Percentiles rank a stretch among this genome's conserved stretches.
phyloP scores from a whole-genome alignment of 2,113 vertebrate genomes.

The Damaliscus lunatus region DNA sequence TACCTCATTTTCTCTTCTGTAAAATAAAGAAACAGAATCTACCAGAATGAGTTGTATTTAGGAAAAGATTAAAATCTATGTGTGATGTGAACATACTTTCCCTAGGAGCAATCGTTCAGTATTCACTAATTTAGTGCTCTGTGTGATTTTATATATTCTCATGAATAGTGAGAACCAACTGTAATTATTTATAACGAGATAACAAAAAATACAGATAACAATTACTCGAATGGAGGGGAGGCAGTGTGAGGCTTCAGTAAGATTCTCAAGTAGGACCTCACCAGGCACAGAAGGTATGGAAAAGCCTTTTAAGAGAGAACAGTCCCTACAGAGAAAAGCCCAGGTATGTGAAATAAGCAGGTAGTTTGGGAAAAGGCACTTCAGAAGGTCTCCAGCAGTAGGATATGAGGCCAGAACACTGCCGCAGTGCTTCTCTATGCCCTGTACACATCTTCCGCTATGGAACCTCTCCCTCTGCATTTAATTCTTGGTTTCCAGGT shows the following conservation, averaged over 20 bases:
- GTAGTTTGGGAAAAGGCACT: not conserved
- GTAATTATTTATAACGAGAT: not conserved
- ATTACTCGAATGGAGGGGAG: not conserved
- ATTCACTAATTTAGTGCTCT: not conserved
- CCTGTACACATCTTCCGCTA: not conserved
- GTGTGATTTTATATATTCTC: not conserved
- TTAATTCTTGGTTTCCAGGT: not conserved
- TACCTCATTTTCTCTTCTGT: not conserved
- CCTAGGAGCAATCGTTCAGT: not conserved
- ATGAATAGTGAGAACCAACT: not conserved
- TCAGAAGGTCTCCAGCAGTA: not conserved
- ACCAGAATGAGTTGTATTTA: not conserved
- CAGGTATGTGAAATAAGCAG: not conserved
- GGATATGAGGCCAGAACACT: not conserved
- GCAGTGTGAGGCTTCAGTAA: not conserved
- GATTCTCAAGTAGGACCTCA: not conserved
- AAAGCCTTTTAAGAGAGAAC: not conserved
- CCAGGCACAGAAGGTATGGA: not conserved
- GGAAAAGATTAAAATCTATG: not conserved
- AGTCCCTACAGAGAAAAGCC: not conserved
- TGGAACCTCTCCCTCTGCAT: not conserved
- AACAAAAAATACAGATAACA: not conserved
- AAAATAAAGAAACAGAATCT: slow-evolving; percentile 27
- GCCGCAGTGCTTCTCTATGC: not conserved
- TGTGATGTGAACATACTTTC: not conserved